phyloP scores from a whole-genome alignment of 2,888 invertebrate genomes.

The Plagodis pulveraria region DNA sequence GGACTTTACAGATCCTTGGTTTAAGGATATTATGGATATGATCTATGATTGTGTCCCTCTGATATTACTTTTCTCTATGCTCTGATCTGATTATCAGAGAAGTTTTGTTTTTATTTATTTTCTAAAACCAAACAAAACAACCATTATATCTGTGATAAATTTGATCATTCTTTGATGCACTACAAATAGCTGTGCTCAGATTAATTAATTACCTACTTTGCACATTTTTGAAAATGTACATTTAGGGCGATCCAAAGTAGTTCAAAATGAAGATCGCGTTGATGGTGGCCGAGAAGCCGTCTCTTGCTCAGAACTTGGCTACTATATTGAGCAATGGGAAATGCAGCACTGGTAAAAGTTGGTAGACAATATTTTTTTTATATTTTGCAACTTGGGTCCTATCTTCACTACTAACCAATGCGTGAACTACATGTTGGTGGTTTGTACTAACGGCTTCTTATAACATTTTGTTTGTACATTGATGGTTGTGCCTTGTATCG shows the following conservation, averaged over 20 bases:
- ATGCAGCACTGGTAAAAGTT: conserved; percentile 86
- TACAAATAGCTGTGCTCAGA: background rate
- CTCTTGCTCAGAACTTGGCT: conserved; percentile 97
- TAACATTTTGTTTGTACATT: too few species aligned
- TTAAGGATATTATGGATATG: too few species aligned
- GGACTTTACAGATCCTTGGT: too few species aligned
- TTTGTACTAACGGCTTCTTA: conserved; percentile 11
- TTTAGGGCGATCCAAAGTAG: conserved; percentile 1
- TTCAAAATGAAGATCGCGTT: conserved; percentile 92
- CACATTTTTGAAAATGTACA: background rate
- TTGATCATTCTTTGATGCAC: too few species aligned
- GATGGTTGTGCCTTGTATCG: too few species aligned
- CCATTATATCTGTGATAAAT: too few species aligned
- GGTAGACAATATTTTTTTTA: conserved; percentile 23
- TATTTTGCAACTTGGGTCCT: conserved; percentile 13
- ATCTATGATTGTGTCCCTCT: too few species aligned
- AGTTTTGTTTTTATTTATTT: too few species aligned
- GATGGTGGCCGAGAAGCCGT: conserved; percentile 99
- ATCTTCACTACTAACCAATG: conserved; percentile 6
- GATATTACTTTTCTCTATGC: too few species aligned
- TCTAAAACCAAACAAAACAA: too few species aligned
- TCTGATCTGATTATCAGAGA: too few species aligned
- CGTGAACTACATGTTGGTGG: background rate
- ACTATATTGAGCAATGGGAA: conserved; percentile 96
- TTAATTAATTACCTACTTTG: too few species aligned